A percentile compares a stretch with the other conserved stretches of the same genome.
Evolutionary conservation across 2,113 vertebrate genomes (phyloP).

Genomic region (Gymnocephalus cernua): DNA sequence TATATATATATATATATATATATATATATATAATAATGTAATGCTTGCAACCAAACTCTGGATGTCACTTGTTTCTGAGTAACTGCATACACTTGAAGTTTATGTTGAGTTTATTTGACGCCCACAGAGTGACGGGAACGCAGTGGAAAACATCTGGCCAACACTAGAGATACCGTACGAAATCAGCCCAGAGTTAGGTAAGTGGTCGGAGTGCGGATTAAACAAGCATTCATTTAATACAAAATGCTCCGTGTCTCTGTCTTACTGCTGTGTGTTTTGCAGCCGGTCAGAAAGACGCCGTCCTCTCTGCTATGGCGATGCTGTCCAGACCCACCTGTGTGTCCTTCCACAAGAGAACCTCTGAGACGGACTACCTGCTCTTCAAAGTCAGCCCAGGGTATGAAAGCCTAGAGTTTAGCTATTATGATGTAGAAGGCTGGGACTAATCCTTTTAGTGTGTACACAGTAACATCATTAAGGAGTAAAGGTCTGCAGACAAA

Average conservation of each 20-base stretch:
- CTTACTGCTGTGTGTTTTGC: background rate
- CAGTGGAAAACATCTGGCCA: slow-evolving; percentile 44
- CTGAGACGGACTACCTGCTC: slow-evolving; percentile 56
- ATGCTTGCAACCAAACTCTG: too few species aligned
- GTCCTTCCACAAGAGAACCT: slow-evolving; percentile 47
- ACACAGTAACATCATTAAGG: too few species aligned
- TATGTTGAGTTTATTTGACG: background rate
- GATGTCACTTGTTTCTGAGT: background rate
- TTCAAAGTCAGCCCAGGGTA: slow-evolving; percentile 55
- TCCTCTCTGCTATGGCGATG: slow-evolving; percentile 61
- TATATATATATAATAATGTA: too few species aligned
- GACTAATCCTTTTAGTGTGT: too few species aligned
- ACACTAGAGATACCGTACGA: slow-evolving; percentile 47
- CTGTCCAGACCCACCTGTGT: slow-evolving; percentile 70
- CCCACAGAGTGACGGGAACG: slow-evolving; percentile 58
- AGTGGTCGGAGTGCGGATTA: background rate
- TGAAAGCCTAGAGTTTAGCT: background rate
- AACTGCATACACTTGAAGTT: background rate
- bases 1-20: too few species aligned
- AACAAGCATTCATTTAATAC: too few species aligned
- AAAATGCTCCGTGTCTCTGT: too few species aligned
- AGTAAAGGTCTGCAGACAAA: too few species aligned
- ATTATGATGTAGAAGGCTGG: too few species aligned
- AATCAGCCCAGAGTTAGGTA: slow-evolving; percentile 56
- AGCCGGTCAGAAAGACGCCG: slow-evolving; percentile 29